Evolutionary conservation across 1,140 invertebrate species (phyloP).

Genomic region (Sitodiplosis mosellana): DNA sequence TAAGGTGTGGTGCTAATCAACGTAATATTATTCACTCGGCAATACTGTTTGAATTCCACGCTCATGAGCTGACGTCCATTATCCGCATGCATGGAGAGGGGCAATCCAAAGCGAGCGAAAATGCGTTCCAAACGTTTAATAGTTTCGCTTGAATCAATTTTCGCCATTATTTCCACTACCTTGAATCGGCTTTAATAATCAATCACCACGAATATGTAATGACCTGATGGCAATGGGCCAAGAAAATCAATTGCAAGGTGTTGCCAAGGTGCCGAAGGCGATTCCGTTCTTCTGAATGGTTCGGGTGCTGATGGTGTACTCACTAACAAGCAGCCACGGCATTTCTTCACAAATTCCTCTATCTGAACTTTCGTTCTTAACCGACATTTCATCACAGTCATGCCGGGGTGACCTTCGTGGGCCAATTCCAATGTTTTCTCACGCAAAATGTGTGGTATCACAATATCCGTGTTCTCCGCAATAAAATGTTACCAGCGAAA

Average conservation of each 20-base stretch:
- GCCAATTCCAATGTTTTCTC: constrained; percentile 11
- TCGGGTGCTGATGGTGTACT: constrained; percentile 9
- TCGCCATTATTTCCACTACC: constrained; percentile 9
- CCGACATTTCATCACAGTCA: constrained; percentile 15
- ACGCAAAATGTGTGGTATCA: too few species aligned
- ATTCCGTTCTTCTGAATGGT: constrained; percentile 11
- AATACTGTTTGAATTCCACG: constrained; percentile 12
- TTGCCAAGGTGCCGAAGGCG: constrained; percentile 12
- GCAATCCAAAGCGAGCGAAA: constrained; percentile 1
- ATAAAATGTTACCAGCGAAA: too few species aligned
- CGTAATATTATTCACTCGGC: too few species aligned
- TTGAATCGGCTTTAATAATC: constrained; percentile 11
- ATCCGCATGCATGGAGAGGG: constrained; percentile 6
- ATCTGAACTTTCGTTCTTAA: constrained; percentile 18
- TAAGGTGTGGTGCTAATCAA: constrained; percentile 12
- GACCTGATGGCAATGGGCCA: constrained; percentile 11
- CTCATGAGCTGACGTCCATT: constrained; percentile 13
- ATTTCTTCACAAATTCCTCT: constrained; percentile 12
- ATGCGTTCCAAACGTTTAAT: too few species aligned
- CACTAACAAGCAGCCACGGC: too few species aligned
- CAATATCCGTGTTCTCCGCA: too few species aligned
- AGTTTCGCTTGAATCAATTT: constrained; percentile 8
- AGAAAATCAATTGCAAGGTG: constrained; percentile 12
- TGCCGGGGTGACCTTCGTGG: constrained; percentile 19
- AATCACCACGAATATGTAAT: constrained; percentile 12